Percentiles rank a stretch among this genome's conserved stretches.
phyloP scores from a whole-genome alignment of 2,888 invertebrate species.

The Torymus auratus region DNA sequence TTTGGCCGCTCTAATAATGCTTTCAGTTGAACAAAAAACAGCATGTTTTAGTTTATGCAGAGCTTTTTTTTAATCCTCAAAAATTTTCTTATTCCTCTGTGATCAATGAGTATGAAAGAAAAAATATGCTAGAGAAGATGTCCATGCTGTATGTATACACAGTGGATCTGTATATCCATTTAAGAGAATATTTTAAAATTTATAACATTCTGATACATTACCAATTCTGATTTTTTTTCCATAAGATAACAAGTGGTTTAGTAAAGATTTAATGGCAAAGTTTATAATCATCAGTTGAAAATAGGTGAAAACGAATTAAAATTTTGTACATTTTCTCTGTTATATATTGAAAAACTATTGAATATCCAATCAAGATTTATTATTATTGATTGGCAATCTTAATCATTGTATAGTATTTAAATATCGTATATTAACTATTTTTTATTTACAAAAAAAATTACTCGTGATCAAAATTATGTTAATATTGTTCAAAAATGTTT shows the following conservation, averaged over 20 bases:
- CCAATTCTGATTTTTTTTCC: slow-evolving; percentile 36
- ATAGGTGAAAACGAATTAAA: slow-evolving; percentile 52
- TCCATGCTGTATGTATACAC: slow-evolving; percentile 41
- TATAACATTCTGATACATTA: slow-evolving; percentile 39
- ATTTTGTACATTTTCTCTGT: slow-evolving; percentile 31
- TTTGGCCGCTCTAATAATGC: slow-evolving; percentile 16
- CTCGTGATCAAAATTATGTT: too few species aligned
- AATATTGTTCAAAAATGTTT: too few species aligned
- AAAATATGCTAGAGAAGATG: slow-evolving; percentile 47
- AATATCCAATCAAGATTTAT: slow-evolving; percentile 34
- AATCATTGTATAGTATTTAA: slow-evolving; percentile 32
- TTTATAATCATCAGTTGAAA: slow-evolving; percentile 45
- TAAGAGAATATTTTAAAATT: slow-evolving; percentile 56
- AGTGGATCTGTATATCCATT: slow-evolving; percentile 50
- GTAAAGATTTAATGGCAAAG: slow-evolving; percentile 31
- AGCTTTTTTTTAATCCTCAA: slow-evolving; percentile 47
- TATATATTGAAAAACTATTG: slow-evolving; percentile 23
- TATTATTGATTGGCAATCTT: slow-evolving; percentile 33
- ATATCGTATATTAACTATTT: slow-evolving; percentile 20
- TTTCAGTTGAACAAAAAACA: slow-evolving; percentile 37
- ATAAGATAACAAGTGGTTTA: slow-evolving; percentile 28
- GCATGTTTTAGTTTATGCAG: slow-evolving; percentile 34
- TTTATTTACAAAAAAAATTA: neutral
- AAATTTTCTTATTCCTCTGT: slow-evolving; percentile 58
- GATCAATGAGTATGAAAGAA: slow-evolving; percentile 56